These are phyloP conservation scores for Periophthalmus modestus DNA, from an alignment of 2,113 vertebrate species.

Conservation along the genomic window DNA sequence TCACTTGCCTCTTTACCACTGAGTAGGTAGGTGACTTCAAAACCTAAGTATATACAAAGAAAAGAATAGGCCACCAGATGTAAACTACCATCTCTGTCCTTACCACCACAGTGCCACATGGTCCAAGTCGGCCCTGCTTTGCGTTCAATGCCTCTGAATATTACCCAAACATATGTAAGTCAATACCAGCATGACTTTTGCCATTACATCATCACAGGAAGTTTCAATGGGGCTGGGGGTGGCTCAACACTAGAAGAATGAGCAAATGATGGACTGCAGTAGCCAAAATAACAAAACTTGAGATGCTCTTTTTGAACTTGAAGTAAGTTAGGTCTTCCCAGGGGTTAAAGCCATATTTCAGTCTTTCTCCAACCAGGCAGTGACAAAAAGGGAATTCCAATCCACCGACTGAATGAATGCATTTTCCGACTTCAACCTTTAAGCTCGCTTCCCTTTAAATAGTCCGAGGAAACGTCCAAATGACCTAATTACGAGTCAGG, in stretches of 20 bases:
- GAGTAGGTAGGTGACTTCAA: constrained; percentile 32
- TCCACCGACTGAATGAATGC: constrained; percentile 64
- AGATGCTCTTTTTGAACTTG: constrained; percentile 37
- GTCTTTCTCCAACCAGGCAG: constrained; percentile 57
- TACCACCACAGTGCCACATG: constrained; percentile 23
- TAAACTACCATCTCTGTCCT: constrained; percentile 25
- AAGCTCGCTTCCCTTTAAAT: constrained; percentile 70
- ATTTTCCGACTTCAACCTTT: constrained; percentile 72
- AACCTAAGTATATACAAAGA: constrained; percentile 11
- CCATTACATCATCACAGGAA: constrained; percentile 53
- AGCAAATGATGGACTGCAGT: constrained; percentile 57
- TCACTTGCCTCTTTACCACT: constrained; percentile 45
- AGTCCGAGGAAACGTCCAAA: constrained; percentile 77
- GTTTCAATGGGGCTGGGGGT: constrained; percentile 26
- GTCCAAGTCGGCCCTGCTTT: constrained; percentile 21
- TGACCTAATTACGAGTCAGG: constrained; percentile 78
- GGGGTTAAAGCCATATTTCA: constrained; percentile 17
- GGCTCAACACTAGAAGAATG: constrained; percentile 33
- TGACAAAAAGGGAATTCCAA: constrained; percentile 76
- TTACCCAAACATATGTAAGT: constrained; percentile 44
- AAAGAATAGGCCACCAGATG: constrained; percentile 25
- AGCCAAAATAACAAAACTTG: constrained; percentile 52
- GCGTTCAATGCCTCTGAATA: constrained; percentile 16
- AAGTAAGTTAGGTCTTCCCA: constrained; percentile 24
- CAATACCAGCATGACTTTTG: constrained; percentile 30